A percentile compares a stretch with the other conserved stretches of the same genome.
Evolutionary conservation across 2,797 vertebrate species (phyloP).

Genomic region (Gymnoscopelus microlampas): DNA sequence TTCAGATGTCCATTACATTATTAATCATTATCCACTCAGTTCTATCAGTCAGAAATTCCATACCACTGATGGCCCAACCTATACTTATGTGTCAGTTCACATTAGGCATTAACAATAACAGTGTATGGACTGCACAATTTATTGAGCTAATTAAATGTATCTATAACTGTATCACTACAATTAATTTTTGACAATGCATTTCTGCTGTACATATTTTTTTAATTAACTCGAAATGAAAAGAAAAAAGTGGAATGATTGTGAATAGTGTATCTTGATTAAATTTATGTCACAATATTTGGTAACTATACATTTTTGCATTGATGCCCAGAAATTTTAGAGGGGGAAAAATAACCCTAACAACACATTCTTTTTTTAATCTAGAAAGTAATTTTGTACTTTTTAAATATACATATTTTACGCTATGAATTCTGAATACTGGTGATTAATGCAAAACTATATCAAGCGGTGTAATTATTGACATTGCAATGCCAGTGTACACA

Average conservation of each 20-base stretch:
- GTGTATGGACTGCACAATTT: background rate
- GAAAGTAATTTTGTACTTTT: background rate
- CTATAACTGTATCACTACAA: background rate
- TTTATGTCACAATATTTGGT: slow-evolving; percentile 6
- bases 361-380: too few relatives aligned
- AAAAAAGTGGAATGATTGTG: background rate
- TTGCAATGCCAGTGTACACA: background rate
- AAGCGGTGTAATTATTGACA: background rate
- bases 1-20: slow-evolving; percentile 13
- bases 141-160: slow-evolving; percentile 1
- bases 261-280: slow-evolving; percentile 2
- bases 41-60: background rate
- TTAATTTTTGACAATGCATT: background rate
- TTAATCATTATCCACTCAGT: background rate
- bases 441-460: slow-evolving; percentile 3
- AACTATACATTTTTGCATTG: background rate
- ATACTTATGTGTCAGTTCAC: background rate
- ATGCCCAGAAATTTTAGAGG: background rate
- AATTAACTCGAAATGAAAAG: too few relatives aligned
- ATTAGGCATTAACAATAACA: background rate
- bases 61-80: background rate
- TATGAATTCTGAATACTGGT: background rate
- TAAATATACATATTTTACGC: background rate
- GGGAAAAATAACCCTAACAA: background rate
- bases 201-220: too few relatives aligned